phyloP scores from a whole-genome alignment of 1,140 invertebrate genomes.

The Tetramorium alpestre region DNA sequence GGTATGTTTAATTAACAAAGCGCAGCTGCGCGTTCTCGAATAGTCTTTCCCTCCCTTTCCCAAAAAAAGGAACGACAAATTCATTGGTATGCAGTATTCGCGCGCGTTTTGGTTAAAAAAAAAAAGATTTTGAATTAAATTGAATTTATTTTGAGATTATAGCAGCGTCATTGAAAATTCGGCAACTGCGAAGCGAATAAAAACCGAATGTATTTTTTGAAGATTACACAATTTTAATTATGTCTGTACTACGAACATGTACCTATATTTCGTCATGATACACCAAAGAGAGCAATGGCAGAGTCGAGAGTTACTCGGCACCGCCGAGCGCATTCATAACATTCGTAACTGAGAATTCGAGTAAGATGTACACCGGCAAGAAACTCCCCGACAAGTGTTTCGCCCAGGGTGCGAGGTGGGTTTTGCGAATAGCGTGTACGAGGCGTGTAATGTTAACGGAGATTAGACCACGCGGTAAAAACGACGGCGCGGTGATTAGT shows the following conservation, averaged over 20 bases:
- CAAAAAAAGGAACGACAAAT: background rate
- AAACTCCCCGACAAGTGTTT: conserved; percentile 63
- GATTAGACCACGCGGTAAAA: conserved; percentile 70
- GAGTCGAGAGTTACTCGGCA: background rate
- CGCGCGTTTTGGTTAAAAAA: background rate
- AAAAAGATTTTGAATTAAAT: conserved; percentile 7
- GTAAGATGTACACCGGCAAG: conserved; percentile 54
- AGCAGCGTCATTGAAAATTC: background rate
- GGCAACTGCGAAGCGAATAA: background rate
- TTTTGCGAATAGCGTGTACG: conserved; percentile 34
- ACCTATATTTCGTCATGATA: background rate
- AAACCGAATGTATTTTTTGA: background rate
- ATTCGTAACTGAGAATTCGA: conserved; percentile 19
- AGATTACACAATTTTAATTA: background rate
- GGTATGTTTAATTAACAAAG: conserved; percentile 52
- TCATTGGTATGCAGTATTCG: conserved; percentile 35
- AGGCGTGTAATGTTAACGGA: conserved; percentile 55
- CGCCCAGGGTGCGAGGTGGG: conserved; percentile 43
- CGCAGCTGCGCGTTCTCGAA: conserved; percentile 32
- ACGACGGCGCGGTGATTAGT: conserved; percentile 59
- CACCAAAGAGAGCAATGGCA: background rate
- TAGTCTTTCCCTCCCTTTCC: background rate
- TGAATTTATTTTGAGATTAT: conserved; percentile 31
- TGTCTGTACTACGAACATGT: background rate
- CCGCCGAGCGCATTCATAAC: conserved; percentile 24